Percentiles rank a stretch among this genome's conserved stretches.
phyloP scores from a whole-genome alignment of 2,797 vertebrate species.

The Taenioides sp. region DNA sequence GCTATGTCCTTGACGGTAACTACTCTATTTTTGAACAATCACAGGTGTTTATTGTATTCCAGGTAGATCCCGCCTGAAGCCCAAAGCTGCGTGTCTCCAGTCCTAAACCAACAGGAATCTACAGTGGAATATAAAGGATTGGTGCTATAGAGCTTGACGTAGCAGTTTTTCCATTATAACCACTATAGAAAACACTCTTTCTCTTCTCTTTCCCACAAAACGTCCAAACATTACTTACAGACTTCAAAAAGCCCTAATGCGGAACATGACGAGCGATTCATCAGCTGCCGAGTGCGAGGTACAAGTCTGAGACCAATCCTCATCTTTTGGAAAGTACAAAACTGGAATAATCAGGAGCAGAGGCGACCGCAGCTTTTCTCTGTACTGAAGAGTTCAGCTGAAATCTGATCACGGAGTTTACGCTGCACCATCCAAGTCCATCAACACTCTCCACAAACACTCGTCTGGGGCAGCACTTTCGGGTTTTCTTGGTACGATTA shows the following conservation, averaged over 20 bases:
- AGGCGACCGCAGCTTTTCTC: background rate
- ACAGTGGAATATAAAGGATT: too few relatives aligned
- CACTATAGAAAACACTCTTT: background rate
- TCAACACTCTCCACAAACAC: background rate
- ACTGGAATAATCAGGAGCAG: constrained; percentile 31
- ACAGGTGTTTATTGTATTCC: too few relatives aligned
- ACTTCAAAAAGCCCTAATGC: constrained; percentile 4
- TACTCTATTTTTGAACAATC: too few relatives aligned
- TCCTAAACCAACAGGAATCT: too few relatives aligned
- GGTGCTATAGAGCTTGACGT: background rate
- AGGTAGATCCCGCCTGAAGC: too few relatives aligned
- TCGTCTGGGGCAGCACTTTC: too few relatives aligned
- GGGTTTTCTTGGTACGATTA: background rate
- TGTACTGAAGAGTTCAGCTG: constrained; percentile 18
- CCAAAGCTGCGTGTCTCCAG: too few relatives aligned
- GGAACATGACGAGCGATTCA: background rate
- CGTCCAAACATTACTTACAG: background rate
- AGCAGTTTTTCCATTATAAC: background rate
- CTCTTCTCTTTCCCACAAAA: background rate
- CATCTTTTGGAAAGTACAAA: background rate
- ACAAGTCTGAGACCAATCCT: background rate
- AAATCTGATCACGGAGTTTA: constrained; percentile 30
- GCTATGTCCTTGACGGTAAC: too few relatives aligned
- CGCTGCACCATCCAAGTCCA: constrained; percentile 15
- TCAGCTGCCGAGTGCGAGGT: background rate